Conservation (phyloP, 2,888 invertebrate species). For the Minunthozetes semirufus region DNA sequence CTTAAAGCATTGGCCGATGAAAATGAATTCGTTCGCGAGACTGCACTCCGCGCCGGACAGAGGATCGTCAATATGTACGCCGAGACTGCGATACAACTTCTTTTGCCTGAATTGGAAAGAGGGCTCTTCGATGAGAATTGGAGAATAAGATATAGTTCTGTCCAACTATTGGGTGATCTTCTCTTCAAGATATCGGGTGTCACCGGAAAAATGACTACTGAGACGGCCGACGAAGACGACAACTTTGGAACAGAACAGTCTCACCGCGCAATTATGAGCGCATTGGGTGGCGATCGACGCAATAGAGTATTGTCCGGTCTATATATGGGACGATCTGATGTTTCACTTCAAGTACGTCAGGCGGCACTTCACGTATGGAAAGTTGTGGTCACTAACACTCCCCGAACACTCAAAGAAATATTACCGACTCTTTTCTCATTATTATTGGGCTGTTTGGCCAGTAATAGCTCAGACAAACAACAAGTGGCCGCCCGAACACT, state of each 20-base stretch:
- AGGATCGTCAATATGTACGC: slow-evolving; percentile 93
- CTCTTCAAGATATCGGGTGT: slow-evolving; percentile 94
- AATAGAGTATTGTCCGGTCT: slow-evolving; percentile 88
- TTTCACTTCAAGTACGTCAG: slow-evolving; percentile 91
- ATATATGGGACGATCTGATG: slow-evolving; percentile 96
- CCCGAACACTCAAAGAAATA: slow-evolving; percentile 89
- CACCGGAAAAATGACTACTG: slow-evolving; percentile 97
- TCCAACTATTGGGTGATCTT: slow-evolving; percentile 89
- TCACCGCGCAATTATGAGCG: slow-evolving; percentile 75
- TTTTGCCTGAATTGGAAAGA: slow-evolving; percentile 85
- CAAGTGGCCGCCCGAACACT: slow-evolving; percentile 93
- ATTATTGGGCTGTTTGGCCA: slow-evolving; percentile 85
- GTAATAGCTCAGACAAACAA: slow-evolving; percentile 89
- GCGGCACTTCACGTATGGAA: slow-evolving; percentile 99
- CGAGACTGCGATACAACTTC: slow-evolving; percentile 81
- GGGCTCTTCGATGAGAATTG: slow-evolving; percentile 98
- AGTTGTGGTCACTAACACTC: slow-evolving; percentile 96
- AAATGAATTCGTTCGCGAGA: slow-evolving; percentile 96
- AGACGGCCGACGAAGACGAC: slow-evolving; percentile 95
- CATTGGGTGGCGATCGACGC: slow-evolving; percentile 78
- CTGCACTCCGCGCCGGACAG: slow-evolving; percentile 92
- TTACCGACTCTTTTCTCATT: slow-evolving; percentile 86
- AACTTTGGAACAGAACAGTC: slow-evolving; percentile 98
- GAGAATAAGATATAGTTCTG: slow-evolving; percentile 87
- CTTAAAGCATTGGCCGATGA: slow-evolving; percentile 94